These are phyloP conservation scores for Drosophila quinaria DNA, from an alignment of 2,888 invertebrate species.

Conservation along the genomic window DNA sequence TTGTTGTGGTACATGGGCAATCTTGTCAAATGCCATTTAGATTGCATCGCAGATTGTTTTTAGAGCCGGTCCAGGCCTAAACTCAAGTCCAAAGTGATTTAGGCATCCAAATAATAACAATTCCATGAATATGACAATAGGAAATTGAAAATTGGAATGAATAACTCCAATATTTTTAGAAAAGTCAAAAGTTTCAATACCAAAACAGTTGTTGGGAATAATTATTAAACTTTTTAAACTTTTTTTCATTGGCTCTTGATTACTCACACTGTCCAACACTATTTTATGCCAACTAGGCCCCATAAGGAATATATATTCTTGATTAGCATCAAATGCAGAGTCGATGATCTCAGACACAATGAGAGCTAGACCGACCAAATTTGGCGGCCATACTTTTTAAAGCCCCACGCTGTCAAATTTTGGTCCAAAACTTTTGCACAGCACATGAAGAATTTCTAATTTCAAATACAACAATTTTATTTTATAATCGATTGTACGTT, in stretches of 20 bases:
- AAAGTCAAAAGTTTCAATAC: background rate
- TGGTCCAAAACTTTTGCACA: too few species aligned
- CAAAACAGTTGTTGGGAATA: background rate
- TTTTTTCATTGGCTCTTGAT: conserved; percentile 1
- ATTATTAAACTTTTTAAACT: background rate
- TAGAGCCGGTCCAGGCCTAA: background rate
- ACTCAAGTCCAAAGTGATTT: background rate
- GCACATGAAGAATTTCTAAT: too few species aligned
- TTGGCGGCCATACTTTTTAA: too few species aligned
- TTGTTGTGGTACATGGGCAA: background rate
- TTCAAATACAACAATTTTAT: too few species aligned
- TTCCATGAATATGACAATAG: background rate
- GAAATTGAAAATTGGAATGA: background rate
- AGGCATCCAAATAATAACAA: background rate
- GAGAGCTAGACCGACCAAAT: too few species aligned
- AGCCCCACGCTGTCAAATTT: too few species aligned
- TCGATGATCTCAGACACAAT: too few species aligned
- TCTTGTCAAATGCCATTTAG: conserved; percentile 50
- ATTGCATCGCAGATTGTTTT: conserved; percentile 35
- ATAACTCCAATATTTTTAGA: background rate
- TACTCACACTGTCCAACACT: conserved; percentile 6
- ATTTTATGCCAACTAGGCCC: background rate
- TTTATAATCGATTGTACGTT: too few species aligned
- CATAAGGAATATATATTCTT: too few species aligned
- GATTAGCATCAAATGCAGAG: too few species aligned